Percentiles rank a stretch among this genome's conserved stretches.
These are phyloP conservation scores for Plebejus argus DNA, from an alignment of 2,888 invertebrate genomes.

Conservation along the genomic window DNA sequence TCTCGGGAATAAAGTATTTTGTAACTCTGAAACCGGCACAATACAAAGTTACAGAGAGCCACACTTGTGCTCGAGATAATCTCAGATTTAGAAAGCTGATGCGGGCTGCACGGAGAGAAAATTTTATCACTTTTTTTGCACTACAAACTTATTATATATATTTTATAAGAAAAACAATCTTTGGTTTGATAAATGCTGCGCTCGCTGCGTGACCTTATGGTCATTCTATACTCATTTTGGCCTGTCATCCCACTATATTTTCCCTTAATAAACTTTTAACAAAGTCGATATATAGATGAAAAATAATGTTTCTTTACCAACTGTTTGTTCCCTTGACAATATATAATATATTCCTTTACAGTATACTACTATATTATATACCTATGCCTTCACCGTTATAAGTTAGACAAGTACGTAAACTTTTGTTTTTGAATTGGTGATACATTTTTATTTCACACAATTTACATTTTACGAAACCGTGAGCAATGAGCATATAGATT, in stretches of 20 bases:
- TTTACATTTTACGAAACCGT: too few relatives aligned
- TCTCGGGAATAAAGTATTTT: neutral
- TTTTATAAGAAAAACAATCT: neutral
- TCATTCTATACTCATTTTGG: neutral
- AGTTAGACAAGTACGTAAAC: too few relatives aligned
- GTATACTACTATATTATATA: too few relatives aligned
- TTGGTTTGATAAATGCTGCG: neutral
- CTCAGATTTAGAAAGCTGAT: neutral
- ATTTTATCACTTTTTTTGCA: neutral
- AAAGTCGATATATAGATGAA: too few relatives aligned
- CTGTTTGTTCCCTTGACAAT: too few relatives aligned
- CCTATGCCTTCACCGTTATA: too few relatives aligned
- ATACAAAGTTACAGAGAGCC: neutral
- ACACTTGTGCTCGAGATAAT: neutral
- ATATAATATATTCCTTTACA: too few relatives aligned
- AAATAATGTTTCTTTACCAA: too few relatives aligned
- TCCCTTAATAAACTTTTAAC: neutral
- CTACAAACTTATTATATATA: neutral
- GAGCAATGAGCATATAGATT: too few relatives aligned
- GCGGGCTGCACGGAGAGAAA: neutral
- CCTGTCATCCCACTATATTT: neutral
- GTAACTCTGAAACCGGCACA: neutral
- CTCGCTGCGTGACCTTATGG: neutral
- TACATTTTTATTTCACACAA: too few relatives aligned
- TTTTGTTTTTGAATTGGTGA: too few relatives aligned